A percentile compares a stretch with the other conserved stretches of the same genome.
phyloP scores from a whole-genome alignment of 1,140 invertebrate species.

The Euborellia annulipes region DNA sequence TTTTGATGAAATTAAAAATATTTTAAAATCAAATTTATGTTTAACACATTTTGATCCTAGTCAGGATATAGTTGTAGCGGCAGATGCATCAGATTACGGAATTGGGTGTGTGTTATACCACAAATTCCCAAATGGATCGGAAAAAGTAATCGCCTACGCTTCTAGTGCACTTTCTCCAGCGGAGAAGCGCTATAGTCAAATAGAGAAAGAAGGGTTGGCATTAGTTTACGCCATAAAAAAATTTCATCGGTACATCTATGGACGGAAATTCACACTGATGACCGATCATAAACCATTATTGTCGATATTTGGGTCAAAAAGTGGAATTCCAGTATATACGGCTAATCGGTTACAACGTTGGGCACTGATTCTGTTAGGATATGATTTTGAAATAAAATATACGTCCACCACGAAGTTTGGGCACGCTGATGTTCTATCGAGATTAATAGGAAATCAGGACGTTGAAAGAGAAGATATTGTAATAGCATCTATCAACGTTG shows the following conservation, averaged over 20 bases:
- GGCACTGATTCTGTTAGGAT: slow-evolving; percentile 22
- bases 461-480: too few species aligned
- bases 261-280: slow-evolving; percentile 29
- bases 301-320: slow-evolving; percentile 25
- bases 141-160: slow-evolving; percentile 28
- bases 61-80: slow-evolving; percentile 30
- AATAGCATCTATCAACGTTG: neutral
- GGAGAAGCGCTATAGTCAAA: slow-evolving; percentile 31
- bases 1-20: slow-evolving; percentile 17
- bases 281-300: slow-evolving; percentile 34
- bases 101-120: slow-evolving; percentile 14
- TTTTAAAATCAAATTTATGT: slow-evolving; percentile 13
- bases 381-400: slow-evolving; percentile 23
- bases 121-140: slow-evolving; percentile 17
- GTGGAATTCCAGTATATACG: slow-evolving; percentile 20
- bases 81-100: slow-evolving; percentile 22
- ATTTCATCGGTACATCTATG: slow-evolving; percentile 35
- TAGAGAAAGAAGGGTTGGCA: slow-evolving; percentile 35
- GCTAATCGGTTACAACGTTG: slow-evolving; percentile 23
- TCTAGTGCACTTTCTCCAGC: slow-evolving; percentile 26
- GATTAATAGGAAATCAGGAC: too few species aligned
- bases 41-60: slow-evolving; percentile 26
- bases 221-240: slow-evolving; percentile 33
- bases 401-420: slow-evolving; percentile 15
- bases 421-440: slow-evolving; percentile 20